Base-by-base conservation (phyloP, 2,113 vertebrate genomes). In the Grallaria varia region DNA sequence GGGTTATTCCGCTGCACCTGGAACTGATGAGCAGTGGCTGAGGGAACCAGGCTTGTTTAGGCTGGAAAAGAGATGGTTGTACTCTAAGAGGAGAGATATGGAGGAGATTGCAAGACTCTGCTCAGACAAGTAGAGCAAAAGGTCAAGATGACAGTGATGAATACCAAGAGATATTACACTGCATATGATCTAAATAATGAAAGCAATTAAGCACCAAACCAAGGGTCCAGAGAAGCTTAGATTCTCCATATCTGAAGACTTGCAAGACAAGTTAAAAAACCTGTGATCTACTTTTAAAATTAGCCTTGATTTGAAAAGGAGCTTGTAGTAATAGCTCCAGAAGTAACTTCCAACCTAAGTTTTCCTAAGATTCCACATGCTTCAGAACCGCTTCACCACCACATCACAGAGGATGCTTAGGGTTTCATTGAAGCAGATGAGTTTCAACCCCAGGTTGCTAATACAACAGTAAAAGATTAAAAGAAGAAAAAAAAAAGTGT, bases 381-480 rank as follows among this genome's bases (percentile, higher is more conserved):
- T 44, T 72, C 39, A 77, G 49, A 87, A 72, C n/a, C 49, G 7
- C 33, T 58, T 84, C 85, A 72, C 16, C 67, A 80, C 15, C 31
- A 67, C 14, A 47, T 4, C 53, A 63, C 7, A 31, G 2, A 52
- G 16, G 10, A 59, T 2, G 1, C 6, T 52, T 17, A 27, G 3
- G 10, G 19, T 59, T 80, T 73, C 35, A 42, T 1, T 56, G 24
- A 64, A 64, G 60, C 10, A 8, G 9, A 22, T 5, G 25, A 66
- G 16, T 2, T 52, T 8, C 8, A 14, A 6, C 20, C 4, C 6
- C 4, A 25, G 1, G 3, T 22, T 79, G 12, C 14, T 67, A 40
- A 59, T 13, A 22, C 15, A 81, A 72, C 18, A 12, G 9, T 6
- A 84, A 31, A 86, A 63, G 8, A 58, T 6, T 25, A 9, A 18